Base-by-base conservation (phyloP, 2,797 vertebrate species). In the Lates japonicus region DNA sequence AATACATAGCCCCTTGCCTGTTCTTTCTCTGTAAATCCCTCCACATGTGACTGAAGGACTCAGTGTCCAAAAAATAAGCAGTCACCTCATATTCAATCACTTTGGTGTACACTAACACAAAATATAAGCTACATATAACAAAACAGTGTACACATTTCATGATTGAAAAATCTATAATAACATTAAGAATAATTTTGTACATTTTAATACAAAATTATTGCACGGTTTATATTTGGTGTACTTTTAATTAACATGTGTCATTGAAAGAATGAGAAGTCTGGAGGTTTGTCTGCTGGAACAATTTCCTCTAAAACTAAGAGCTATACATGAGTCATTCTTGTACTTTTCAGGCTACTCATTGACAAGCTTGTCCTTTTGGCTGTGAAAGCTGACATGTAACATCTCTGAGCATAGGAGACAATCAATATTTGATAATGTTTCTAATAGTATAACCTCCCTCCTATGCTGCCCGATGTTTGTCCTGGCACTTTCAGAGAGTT, bases 341-440 rank as follows among this genome's bases (percentile, higher is more conserved):
- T 60, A 14, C 68, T 55, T 52, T 55, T 20, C 63, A 60, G 52
- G 37, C 60, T 59, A 39, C 63, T 68, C 74, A 54, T 63, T 67
- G 66, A 83, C 57, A 58, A 31, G 16, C 61, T 74, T 51, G 20
- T 76, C 61, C 73, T 68, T 68, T 71, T 25, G 39, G 74, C 29
- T 76, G 72, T 75, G 80, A 76, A 81, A 86, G n/a, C n/a, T n/a
- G n/a, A n/a, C n/a, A 91, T 76, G 58, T 76, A 86, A 75, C 58
- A 60, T 81, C 62, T 63, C 46, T 6, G 62, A 70, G 74, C 73
- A 82, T 42, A 74, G 35, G 51, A 74, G 58, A 61, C 44, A 20
- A 90, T 88, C 85, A 86, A 83, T 90, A 83, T 81, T 90, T n/a
- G 81, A 91, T 85, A 55, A 72, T 41, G 14, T 83, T 81, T 83